Base-by-base conservation (phyloP, 1,140 invertebrate species). In the Pomacea maculata region DNA sequence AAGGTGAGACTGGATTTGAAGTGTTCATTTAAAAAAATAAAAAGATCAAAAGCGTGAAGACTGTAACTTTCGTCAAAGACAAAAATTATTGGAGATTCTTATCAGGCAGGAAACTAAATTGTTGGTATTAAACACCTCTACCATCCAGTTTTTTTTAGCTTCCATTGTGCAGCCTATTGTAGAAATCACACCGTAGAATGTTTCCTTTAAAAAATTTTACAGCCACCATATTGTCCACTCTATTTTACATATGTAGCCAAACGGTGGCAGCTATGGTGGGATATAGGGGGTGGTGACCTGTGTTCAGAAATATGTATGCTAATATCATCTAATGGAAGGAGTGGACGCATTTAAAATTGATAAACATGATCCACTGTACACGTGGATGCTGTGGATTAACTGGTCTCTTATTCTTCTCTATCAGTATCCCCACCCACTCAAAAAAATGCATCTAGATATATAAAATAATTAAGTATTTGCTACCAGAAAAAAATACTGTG, bases 131-230 rank as follows among this genome's bases (percentile, higher is more conserved):
- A 98, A 88, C 0, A 99, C 97, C 93, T 94, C 89, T 11, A 98
- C 88, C 84, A 95, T 94, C 15, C 93, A 83, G 87, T 25, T 25
- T 25, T 25, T 25, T 25, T 25, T 95, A 95, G 84, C 95, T 95
- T 84, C 94, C 95, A 19, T 94, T 94, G 90, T 99, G 97, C 63
- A 96, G 90, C 0, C 96, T 97, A 87, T 96, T 94, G 89, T 98
- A 99, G 90, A 98, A 76, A 98, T 95, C 0, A 99, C 94, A 82
- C 96, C 96, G 97, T 98, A 99, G 88, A 97, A 97, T 45, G 96
- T 97, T 88, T 99, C 97, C 8, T 99, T 92, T 7, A 99, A 91
- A 55, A 63, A 61, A 17, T 80, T 63, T 80, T 19, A 25, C 25
- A 25, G 25, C 25, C 25, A 25, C 19, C 0, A 21, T 17, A 19